Evolutionary conservation across 2,888 invertebrate genomes (phyloP).

Genomic region (Exephanes ischioxanthus): DNA sequence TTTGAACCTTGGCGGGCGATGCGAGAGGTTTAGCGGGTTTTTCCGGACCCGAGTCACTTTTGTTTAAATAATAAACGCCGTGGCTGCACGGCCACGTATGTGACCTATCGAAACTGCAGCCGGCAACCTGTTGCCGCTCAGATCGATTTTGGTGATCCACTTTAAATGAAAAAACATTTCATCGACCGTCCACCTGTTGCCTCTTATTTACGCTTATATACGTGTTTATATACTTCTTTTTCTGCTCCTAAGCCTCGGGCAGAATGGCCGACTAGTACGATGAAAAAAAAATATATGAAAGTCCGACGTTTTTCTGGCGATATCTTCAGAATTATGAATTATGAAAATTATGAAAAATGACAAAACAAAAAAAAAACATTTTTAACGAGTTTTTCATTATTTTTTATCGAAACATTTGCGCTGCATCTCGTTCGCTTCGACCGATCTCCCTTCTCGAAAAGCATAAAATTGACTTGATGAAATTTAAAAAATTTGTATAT

Average conservation of each 20-base stretch:
- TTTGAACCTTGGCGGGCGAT: background rate
- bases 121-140: conserved; percentile 28
- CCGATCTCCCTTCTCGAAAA: no score
- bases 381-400: background rate
- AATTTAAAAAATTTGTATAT: no score
- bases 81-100: conserved; percentile 31
- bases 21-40: conserved; percentile 3
- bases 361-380: background rate
- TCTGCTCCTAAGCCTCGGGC: background rate
- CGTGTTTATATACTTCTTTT: background rate
- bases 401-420: background rate
- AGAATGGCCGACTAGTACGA: no score
- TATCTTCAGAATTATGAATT: no score
- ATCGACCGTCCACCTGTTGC: conserved; percentile 52
- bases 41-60: background rate
- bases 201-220: background rate
- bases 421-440: no score
- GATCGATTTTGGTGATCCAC: conserved; percentile 49
- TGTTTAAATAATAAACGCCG: conserved; percentile 28
- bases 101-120: conserved; percentile 52
- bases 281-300: no score
- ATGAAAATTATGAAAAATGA: background rate
- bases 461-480: no score
- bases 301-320: no score
- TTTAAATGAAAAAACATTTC: conserved; percentile 53